These are phyloP conservation scores for Busseola fusca DNA, from an alignment of 2,888 invertebrate species.

Conservation along the genomic window DNA sequence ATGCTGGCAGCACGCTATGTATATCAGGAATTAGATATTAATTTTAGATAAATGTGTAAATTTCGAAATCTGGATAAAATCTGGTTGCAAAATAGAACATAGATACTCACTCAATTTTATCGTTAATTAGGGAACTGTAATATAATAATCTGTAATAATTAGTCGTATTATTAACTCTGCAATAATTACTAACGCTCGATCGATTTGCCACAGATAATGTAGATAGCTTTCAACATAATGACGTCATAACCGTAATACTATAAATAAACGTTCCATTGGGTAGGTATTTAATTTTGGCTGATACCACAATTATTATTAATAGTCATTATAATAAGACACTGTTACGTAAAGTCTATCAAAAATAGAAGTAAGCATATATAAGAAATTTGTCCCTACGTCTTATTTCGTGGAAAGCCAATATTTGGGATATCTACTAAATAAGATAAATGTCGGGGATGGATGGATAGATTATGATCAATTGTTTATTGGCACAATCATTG, in stretches of 20 bases:
- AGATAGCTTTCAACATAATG: conserved; percentile 26
- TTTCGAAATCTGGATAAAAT: conserved; percentile 36
- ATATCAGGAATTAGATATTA: conserved; percentile 28
- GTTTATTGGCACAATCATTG: conserved; percentile 9
- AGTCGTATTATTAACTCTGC: conserved; percentile 1
- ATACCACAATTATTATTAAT: conserved; percentile 26
- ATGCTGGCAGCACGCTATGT: conserved; percentile 14
- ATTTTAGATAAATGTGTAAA: conserved; percentile 43
- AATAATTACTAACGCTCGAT: conserved; percentile 23
- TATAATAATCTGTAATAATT: conserved; percentile 24
- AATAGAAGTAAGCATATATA: background rate
- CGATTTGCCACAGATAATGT: conserved; percentile 28
- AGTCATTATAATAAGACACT: conserved; percentile 23
- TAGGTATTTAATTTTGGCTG: conserved; percentile 15
- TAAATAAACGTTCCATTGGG: background rate
- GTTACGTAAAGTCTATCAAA: conserved; percentile 21
- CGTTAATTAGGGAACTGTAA: conserved; percentile 32
- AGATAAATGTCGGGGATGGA: background rate
- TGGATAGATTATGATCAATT: conserved; percentile 7
- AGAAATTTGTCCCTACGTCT: background rate
- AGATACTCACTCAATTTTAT: conserved; percentile 23
- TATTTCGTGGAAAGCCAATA: background rate
- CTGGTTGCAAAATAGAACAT: conserved; percentile 27
- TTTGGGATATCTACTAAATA: background rate
- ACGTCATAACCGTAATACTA: conserved; percentile 3